Evolutionary conservation across 2,888 invertebrate genomes (phyloP).

Genomic region (Oxytorus armatus): DNA sequence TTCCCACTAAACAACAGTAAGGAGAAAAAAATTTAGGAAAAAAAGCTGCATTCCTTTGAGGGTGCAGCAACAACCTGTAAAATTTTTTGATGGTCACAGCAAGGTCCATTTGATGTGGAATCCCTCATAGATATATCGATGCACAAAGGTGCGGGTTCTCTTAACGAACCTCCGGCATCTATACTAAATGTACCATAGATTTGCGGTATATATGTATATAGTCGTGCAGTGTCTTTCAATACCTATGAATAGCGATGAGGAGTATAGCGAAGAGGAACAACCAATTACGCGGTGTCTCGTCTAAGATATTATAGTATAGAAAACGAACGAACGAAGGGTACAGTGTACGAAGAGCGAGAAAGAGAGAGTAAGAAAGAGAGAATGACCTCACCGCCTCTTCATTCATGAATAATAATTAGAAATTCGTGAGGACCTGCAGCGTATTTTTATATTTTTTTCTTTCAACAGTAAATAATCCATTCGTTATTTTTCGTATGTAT

Average conservation of each 20-base stretch:
- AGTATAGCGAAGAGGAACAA: conserved; percentile 71
- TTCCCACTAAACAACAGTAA: too few relatives aligned
- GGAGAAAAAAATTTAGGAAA: too few relatives aligned
- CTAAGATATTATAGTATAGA: conserved; percentile 70
- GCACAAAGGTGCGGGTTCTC: conserved; percentile 56
- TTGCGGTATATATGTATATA: conserved; percentile 38
- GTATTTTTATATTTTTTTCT: conserved; percentile 41
- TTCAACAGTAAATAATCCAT: conserved; percentile 45
- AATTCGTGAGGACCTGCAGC: conserved; percentile 67
- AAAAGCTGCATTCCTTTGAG: too few relatives aligned
- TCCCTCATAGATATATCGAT: conserved; percentile 30
- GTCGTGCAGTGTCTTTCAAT: conserved; percentile 68
- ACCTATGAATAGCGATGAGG: conserved; percentile 83
- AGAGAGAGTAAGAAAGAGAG: conserved; percentile 4
- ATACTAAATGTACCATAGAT: conserved; percentile 59
- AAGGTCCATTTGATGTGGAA: too few relatives aligned
- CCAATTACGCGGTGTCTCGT: conserved; percentile 73
- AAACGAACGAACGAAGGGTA: conserved; percentile 46
- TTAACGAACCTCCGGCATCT: conserved; percentile 76
- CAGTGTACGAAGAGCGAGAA: too few relatives aligned
- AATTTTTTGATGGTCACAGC: too few relatives aligned
- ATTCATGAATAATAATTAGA: conserved; percentile 76
- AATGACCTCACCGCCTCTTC: conserved; percentile 58
- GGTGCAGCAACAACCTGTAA: too few relatives aligned
- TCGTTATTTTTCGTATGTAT: conserved; percentile 31